These are phyloP conservation scores for Agriopis marginaria DNA, from an alignment of 2,888 invertebrate genomes.

Conservation along the genomic window DNA sequence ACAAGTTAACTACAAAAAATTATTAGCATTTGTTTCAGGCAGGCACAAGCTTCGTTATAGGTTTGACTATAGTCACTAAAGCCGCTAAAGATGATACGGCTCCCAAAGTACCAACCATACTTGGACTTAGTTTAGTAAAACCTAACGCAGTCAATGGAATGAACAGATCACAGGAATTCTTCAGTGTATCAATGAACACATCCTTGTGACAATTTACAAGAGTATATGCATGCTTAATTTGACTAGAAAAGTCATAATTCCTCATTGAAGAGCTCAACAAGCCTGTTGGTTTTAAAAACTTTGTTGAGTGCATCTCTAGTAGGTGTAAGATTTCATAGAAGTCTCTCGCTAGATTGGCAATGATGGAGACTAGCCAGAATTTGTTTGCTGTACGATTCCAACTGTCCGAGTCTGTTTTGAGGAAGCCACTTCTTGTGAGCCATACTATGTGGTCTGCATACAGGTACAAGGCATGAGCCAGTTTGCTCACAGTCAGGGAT, in stretches of 20 bases:
- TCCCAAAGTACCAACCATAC: conserved; percentile 92
- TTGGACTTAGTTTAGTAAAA: conserved; percentile 91
- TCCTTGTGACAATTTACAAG: conserved; percentile 83
- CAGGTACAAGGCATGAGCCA: conserved; percentile 92
- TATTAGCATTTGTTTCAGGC: conserved; percentile 56
- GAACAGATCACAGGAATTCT: conserved; percentile 95
- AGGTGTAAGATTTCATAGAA: conserved; percentile 92
- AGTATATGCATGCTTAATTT: conserved; percentile 64
- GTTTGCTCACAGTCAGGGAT: conserved; percentile 91
- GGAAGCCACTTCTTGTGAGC: conserved; percentile 91
- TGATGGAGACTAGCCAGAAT: conserved; percentile 94
- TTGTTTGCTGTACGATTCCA: conserved; percentile 91
- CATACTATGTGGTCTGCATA: conserved; percentile 95
- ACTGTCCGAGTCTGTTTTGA: conserved; percentile 89
- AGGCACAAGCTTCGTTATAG: conserved; percentile 91
- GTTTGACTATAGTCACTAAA: conserved; percentile 91
- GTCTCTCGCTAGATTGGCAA: conserved; percentile 93
- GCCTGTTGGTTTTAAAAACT: conserved; percentile 76
- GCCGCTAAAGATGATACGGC: conserved; percentile 93
- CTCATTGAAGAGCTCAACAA: conserved; percentile 64
- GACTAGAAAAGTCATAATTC: conserved; percentile 58
- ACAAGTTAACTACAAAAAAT: background rate
- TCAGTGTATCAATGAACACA: conserved; percentile 92
- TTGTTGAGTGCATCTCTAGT: conserved; percentile 80
- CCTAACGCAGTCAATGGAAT: conserved; percentile 94